Evolutionary conservation across 2,888 invertebrate genomes (phyloP).

Genomic region (Andrena bucephala): DNA sequence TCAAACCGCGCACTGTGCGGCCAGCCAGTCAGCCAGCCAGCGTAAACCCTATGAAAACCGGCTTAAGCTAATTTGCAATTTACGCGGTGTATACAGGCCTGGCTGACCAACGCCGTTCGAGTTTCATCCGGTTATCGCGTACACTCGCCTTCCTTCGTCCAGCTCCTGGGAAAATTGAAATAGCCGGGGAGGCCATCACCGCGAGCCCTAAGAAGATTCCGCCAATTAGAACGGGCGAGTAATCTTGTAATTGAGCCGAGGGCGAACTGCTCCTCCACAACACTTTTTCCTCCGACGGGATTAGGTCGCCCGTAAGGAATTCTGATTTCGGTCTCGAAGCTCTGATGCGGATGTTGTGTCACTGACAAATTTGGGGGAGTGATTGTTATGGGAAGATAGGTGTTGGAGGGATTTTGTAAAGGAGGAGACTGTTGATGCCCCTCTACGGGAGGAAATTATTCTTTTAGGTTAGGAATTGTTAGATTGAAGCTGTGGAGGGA

Average conservation of each 20-base stretch:
- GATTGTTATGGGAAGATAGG: no score
- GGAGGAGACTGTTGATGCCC: no score
- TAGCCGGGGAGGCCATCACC: slow-evolving; percentile 17
- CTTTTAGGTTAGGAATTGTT: no score
- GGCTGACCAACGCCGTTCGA: slow-evolving; percentile 34
- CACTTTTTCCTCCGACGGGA: not conserved
- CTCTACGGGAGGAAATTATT: no score
- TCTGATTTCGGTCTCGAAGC: not conserved
- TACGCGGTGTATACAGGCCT: slow-evolving; percentile 53
- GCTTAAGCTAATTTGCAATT: slow-evolving; percentile 73
- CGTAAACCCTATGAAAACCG: slow-evolving; percentile 66
- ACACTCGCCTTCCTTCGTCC: not conserved
- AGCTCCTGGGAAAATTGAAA: slow-evolving; percentile 64
- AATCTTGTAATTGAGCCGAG: slow-evolving; percentile 29
- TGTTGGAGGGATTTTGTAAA: no score
- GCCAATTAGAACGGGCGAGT: slow-evolving; percentile 59
- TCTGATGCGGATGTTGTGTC: not conserved
- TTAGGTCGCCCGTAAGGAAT: not conserved
- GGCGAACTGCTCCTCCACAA: not conserved
- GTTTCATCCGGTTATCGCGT: slow-evolving; percentile 61
- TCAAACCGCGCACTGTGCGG: slow-evolving; percentile 16
- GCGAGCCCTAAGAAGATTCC: slow-evolving; percentile 63
- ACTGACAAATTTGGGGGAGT: not conserved
- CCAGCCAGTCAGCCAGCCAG: not conserved
- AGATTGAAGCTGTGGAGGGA: no score